Evolutionary conservation across 1,140 invertebrate genomes (phyloP).

Genomic region (Drosophila ananassae): DNA sequence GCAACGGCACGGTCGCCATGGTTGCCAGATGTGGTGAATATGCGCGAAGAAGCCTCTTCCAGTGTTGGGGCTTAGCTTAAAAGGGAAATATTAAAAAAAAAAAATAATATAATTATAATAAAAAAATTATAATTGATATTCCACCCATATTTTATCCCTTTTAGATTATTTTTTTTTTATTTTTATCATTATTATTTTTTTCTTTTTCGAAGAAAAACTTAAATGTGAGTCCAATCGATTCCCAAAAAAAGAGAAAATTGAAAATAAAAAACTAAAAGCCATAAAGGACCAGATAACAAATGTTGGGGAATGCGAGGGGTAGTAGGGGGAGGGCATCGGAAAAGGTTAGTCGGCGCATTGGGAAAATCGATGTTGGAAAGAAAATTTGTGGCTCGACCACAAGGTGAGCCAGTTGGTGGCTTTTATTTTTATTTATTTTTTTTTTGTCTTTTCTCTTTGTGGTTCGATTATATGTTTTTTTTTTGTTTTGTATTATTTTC

Average conservation of each 20-base stretch:
- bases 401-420: constrained; percentile 50
- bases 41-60: constrained; percentile 21
- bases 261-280: constrained; percentile 38
- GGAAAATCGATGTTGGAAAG: constrained; percentile 53
- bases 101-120: not conserved
- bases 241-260: constrained; percentile 36
- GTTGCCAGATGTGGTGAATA: constrained; percentile 67
- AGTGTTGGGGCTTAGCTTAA: constrained; percentile 22
- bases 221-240: constrained; percentile 40
- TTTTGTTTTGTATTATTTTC: constrained; percentile 20
- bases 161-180: no score
- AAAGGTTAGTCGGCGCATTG: constrained; percentile 38
- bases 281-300: constrained; percentile 40
- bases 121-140: no score
- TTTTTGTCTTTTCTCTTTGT: constrained; percentile 18
- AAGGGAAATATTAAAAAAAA: constrained; percentile 13
- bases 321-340: not conserved
- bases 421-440: constrained; percentile 21
- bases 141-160: no score
- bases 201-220: constrained; percentile 26
- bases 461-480: constrained; percentile 22
- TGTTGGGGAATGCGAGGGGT: constrained; percentile 3
- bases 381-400: constrained; percentile 45
- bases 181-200: not conserved
- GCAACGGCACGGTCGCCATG: constrained; percentile 39